Evolutionary conservation across 2,797 vertebrate species (phyloP).

Genomic region (Rhynchonycteris naso): DNA sequence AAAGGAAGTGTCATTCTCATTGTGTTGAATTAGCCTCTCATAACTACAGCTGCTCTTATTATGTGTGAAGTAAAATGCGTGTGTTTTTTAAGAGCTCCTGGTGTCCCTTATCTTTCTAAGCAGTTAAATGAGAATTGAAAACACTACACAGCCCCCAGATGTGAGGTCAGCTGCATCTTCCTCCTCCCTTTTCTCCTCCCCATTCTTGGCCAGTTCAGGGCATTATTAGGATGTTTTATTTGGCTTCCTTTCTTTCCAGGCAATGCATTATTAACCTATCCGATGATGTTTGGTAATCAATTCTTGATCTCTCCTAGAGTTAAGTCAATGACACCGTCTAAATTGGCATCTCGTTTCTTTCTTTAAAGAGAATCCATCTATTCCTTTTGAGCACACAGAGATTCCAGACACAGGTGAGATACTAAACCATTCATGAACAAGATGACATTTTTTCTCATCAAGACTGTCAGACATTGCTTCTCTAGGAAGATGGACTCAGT

Average conservation of each 20-base stretch:
- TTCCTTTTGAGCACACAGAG: conserved; percentile 76
- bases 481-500: conserved; percentile 57
- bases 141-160: conserved; percentile 56
- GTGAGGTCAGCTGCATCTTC: conserved; percentile 57
- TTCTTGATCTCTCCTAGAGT: conserved; percentile 83
- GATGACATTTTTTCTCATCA: conserved; percentile 63
- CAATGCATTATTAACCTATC: conserved; percentile 79
- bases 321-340: conserved; percentile 83
- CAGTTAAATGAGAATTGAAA: conserved; percentile 77
- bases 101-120: conserved; percentile 72
- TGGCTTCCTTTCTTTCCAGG: conserved; percentile 63
- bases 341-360: conserved; percentile 82
- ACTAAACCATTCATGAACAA: conserved; percentile 68
- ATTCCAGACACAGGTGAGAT: conserved; percentile 80
- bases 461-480: conserved; percentile 64
- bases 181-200: conserved; percentile 64
- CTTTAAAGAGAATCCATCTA: conserved; percentile 80
- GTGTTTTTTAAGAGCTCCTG: conserved; percentile 63
- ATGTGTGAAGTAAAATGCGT: conserved; percentile 61
- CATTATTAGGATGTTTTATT: conserved; percentile 75
- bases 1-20: conserved; percentile 64
- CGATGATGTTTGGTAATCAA: conserved; percentile 82
- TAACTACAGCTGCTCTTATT: conserved; percentile 50
- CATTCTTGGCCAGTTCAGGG: conserved; percentile 46
- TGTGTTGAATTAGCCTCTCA: conserved; percentile 60